Evolutionary conservation across 2,797 vertebrate species (phyloP).

Genomic region (Sebastes nivosus): DNA sequence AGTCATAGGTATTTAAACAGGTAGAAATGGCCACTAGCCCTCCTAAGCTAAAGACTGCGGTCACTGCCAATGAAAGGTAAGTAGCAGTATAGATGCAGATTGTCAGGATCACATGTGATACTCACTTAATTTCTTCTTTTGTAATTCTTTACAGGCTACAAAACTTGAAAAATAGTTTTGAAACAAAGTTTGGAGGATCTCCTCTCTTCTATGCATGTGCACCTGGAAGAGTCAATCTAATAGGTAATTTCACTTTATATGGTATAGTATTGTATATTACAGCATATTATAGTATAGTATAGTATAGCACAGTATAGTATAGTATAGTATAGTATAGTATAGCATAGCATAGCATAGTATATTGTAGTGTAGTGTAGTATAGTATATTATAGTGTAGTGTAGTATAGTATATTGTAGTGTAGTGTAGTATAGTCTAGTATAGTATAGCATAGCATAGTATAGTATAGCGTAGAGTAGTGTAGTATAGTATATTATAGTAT

Average conservation of each 20-base stretch:
- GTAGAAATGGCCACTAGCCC: conserved; percentile 70
- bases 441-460: no score
- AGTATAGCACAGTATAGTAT: no score
- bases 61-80: conserved; percentile 74
- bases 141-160: conserved; percentile 85
- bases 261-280: background rate
- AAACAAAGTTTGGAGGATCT: conserved; percentile 86
- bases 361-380: fast-evolving
- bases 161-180: conserved; percentile 89
- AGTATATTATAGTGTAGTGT: no score
- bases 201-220: conserved; percentile 94
- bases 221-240: conserved; percentile 96
- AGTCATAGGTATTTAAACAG: background rate
- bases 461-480: fast-evolving
- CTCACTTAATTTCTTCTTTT: background rate
- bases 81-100: background rate
- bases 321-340: no score
- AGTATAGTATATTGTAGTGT: no score
- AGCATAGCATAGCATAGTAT: fast-evolving
- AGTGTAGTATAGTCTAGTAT: no score
- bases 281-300: no score
- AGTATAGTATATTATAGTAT: no score
- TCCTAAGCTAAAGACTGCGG: conserved; percentile 58
- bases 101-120: background rate
- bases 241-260: conserved; percentile 85